phyloP scores from a whole-genome alignment of 1,140 invertebrate species.

The Oedothorax gibbosus region DNA sequence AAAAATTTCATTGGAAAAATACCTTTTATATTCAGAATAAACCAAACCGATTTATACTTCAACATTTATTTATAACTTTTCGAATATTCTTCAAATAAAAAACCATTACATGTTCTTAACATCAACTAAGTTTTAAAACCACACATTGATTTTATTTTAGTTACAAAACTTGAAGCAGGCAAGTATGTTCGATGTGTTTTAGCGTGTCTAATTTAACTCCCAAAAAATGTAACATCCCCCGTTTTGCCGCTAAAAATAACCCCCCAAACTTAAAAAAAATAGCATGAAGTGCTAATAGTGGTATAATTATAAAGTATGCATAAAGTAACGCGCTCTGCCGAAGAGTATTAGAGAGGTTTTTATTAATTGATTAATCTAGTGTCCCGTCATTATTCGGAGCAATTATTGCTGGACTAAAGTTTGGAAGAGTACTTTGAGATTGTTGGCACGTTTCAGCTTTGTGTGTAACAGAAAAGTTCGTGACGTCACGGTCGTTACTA shows the following conservation, averaged over 20 bases:
- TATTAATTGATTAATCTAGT: constrained; percentile 54
- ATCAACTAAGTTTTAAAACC: no score
- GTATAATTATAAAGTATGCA: constrained; percentile 26
- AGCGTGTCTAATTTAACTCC: no score
- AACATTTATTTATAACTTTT: no score
- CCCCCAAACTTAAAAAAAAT: background rate
- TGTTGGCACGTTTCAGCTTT: constrained; percentile 59
- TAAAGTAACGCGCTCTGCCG: background rate
- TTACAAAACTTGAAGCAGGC: no score
- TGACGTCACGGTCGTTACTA: constrained; percentile 53
- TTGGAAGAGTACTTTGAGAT: constrained; percentile 42
- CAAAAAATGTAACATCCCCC: background rate
- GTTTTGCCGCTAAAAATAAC: constrained; percentile 16
- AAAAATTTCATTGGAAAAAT: no score
- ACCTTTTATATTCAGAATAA: no score
- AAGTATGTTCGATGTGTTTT: no score
- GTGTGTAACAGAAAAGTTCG: constrained; percentile 38
- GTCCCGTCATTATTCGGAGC: constrained; percentile 47
- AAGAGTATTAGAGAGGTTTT: constrained; percentile 21
- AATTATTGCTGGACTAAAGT: constrained; percentile 57
- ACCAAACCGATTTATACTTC: no score
- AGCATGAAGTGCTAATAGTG: constrained; percentile 21
- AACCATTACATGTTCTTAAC: no score
- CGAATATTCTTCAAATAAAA: no score
- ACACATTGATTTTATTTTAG: no score